phyloP scores from a whole-genome alignment of 2,113 vertebrate genomes.

The Alouatta palliata region DNA sequence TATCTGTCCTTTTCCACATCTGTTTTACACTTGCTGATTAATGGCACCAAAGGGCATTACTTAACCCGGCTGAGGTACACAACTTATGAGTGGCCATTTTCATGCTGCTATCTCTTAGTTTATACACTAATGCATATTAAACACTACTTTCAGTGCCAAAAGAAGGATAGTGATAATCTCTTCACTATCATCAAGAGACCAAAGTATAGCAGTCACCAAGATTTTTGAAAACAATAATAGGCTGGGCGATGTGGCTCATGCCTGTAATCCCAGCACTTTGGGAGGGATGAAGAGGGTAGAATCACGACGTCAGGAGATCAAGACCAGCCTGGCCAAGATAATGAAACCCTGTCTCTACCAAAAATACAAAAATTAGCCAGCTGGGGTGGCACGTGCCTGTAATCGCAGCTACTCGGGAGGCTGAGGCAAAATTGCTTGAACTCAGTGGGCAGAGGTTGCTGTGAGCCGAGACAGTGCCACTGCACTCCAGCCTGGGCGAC shows the following conservation, averaged over 20 bases:
- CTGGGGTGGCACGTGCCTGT: too few species aligned
- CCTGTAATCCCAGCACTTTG: too few species aligned
- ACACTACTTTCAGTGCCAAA: background rate
- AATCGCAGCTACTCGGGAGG: too few species aligned
- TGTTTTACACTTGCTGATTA: slow-evolving; percentile 34
- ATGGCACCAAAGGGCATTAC: background rate
- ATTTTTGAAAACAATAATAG: background rate
- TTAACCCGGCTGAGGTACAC: background rate
- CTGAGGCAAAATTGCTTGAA: too few species aligned
- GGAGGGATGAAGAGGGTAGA: too few species aligned
- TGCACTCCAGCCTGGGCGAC: too few species aligned
- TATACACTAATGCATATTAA: background rate
- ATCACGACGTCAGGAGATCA: too few species aligned
- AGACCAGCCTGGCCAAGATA: too few species aligned
- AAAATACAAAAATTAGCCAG: too few species aligned
- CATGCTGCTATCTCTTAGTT: background rate
- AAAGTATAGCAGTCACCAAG: background rate
- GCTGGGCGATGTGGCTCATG: background rate
- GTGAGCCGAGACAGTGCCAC: too few species aligned
- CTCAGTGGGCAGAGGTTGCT: too few species aligned
- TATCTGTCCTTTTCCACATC: background rate
- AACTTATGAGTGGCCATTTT: background rate
- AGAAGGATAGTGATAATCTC: background rate
- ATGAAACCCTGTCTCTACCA: too few species aligned
- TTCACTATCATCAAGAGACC: background rate